A percentile compares a stretch with the other conserved stretches of the same genome.
Evolutionary conservation across 1,140 invertebrate species (phyloP).

Genomic region (Chironomus tepperi): DNA sequence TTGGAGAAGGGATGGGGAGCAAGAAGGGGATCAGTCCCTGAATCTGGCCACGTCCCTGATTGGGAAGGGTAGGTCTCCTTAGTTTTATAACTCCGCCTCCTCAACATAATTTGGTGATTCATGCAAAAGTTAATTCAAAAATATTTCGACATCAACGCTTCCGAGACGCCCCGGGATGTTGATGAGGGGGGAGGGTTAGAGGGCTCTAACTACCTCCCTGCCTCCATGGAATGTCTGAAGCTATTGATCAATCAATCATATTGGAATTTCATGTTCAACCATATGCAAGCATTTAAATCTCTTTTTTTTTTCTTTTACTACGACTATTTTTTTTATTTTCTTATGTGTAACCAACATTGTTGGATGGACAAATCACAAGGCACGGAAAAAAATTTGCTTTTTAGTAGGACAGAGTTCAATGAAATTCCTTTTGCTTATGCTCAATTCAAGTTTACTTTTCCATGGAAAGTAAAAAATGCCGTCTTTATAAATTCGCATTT

Average conservation of each 20-base stretch:
- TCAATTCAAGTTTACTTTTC: conserved; percentile 16
- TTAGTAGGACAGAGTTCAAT: conserved; percentile 21
- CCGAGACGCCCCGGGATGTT: too few relatives aligned
- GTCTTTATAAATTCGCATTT: conserved; percentile 14
- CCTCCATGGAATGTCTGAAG: neutral
- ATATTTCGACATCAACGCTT: too few relatives aligned
- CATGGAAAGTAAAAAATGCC: conserved; percentile 22
- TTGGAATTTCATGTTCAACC: conserved; percentile 13
- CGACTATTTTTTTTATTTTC: neutral
- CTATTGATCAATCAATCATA: conserved; percentile 15
- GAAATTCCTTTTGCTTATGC: conserved; percentile 1
- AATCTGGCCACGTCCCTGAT: too few relatives aligned
- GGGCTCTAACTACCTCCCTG: too few relatives aligned
- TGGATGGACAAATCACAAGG: neutral
- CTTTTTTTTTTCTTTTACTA: neutral
- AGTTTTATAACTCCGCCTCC: too few relatives aligned
- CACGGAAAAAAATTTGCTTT: neutral
- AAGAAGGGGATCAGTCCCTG: too few relatives aligned
- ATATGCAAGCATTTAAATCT: conserved; percentile 13
- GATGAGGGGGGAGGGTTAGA: too few relatives aligned
- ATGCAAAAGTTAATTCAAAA: too few relatives aligned
- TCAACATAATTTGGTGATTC: too few relatives aligned
- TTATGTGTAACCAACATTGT: neutral
- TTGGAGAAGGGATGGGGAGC: too few relatives aligned
- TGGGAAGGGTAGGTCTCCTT: too few relatives aligned